Evolutionary conservation across 2,888 invertebrate genomes (phyloP), one percentile per base, ranked within the genome.

Genomic region (Meghimatium bilineatum): DNA sequence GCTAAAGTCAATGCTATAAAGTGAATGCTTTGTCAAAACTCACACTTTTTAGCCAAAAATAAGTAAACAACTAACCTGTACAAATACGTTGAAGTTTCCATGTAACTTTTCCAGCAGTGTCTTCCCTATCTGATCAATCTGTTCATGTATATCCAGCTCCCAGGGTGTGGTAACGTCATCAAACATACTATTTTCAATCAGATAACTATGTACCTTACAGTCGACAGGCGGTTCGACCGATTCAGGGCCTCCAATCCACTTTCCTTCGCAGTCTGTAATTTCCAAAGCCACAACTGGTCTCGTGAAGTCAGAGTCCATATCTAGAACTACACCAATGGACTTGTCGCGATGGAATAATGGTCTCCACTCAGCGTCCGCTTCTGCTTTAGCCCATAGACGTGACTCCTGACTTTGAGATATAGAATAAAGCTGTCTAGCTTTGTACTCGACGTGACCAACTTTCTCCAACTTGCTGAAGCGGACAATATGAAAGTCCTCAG

Each of bases 391-490:
- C 92, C 92, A 92, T 29, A 91, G 83, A 3, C 92, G 87, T 12
- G 91, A 88, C 77, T 89, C 87, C 34, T 88, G 86, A 23, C 85
- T 85, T 23, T 85, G 71, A 26, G 88, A 87, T 36, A 91, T 88
- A 72, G 87, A 85, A 82, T 91, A 90, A 66, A 91, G 83, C 67
- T 91, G 89, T 26, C 91, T 86, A n/a, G 91, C 80, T 79, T 89
- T 90, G 89, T 90, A 90, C 85, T 92, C 92, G 20, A 91, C 79
- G 88, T 92, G 91, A 10, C 92, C 92, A n/a, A 91, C 89, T 85
- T 90, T 91, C 81, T 92, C 92, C 90, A 91, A 90, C 84, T 92
- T 92, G 86, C 91, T 91, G 87, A 91, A 91, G 66, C 91, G 89
- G n/a, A 90, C 87, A 83, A 91, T 90, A 72, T 91, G 91, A 80